Conservation (phyloP, 2,113 vertebrate species). For the Apteryx mantelli region DNA sequence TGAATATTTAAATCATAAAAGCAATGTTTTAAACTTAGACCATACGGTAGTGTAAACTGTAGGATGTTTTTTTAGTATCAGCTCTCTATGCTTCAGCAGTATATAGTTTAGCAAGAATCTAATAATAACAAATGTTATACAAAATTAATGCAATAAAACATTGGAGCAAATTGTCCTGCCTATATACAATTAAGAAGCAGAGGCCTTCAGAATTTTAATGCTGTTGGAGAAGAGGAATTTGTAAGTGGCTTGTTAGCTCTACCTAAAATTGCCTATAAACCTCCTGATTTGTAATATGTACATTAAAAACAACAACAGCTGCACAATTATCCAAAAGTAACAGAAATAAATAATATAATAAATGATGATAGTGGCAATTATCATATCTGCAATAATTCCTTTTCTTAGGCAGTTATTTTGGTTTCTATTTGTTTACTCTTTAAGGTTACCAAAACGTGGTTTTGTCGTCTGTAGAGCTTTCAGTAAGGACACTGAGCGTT, state of each 20-base stretch:
- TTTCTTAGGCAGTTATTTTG: neutral
- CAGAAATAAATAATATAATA: neutral
- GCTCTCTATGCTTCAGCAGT: conserved; percentile 5
- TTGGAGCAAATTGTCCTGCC: conserved; percentile 48
- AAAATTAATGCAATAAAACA: conserved; percentile 65
- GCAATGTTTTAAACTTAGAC: neutral
- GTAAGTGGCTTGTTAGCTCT: conserved; percentile 20
- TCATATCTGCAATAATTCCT: neutral
- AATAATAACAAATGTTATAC: conserved; percentile 58
- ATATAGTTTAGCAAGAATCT: conserved; percentile 33
- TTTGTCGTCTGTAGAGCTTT: neutral
- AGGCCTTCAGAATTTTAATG: conserved; percentile 41
- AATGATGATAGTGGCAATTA: neutral
- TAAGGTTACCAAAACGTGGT: neutral
- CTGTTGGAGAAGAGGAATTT: conserved; percentile 12
- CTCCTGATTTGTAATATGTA: neutral
- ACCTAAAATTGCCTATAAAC: neutral
- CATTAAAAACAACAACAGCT: neutral
- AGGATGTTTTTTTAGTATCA: neutral
- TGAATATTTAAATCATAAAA: neutral
- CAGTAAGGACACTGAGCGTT: neutral
- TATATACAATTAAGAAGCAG: conserved; percentile 54
- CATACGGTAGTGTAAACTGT: neutral
- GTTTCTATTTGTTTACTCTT: neutral
- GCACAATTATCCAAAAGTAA: neutral